These are phyloP conservation scores for Episyrphus balteatus DNA, from an alignment of 1,140 invertebrate genomes.

Conservation along the genomic window DNA sequence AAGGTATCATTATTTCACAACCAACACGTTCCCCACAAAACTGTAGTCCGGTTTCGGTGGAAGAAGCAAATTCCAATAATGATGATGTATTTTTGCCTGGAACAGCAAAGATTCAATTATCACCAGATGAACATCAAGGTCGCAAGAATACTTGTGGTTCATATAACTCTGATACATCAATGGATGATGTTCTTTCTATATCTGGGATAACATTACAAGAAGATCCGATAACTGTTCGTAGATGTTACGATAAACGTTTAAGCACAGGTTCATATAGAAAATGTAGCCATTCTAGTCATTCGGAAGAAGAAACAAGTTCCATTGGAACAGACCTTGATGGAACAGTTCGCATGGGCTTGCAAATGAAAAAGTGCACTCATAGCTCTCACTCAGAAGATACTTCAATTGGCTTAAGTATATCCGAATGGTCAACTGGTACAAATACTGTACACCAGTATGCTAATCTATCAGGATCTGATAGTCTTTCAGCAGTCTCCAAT, in stretches of 20 bases:
- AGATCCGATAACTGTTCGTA: constrained; percentile 30
- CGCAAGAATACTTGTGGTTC: constrained; percentile 50
- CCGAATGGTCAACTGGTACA: constrained; percentile 73
- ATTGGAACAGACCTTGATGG: constrained; percentile 63
- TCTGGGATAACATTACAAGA: constrained; percentile 39
- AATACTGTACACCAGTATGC: constrained; percentile 66
- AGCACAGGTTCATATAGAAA: constrained; percentile 43
- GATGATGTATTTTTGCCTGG: constrained; percentile 54
- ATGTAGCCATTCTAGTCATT: constrained; percentile 51
- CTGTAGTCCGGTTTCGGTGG: constrained; percentile 50
- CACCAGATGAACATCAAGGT: constrained; percentile 39
- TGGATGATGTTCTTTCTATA: constrained; percentile 43
- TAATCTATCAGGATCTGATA: constrained; percentile 53
- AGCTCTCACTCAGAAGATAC: constrained; percentile 74
- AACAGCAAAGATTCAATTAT: constrained; percentile 42
- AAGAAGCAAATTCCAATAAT: constrained; percentile 47
- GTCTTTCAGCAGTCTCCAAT: constrained; percentile 47
- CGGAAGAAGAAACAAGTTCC: constrained; percentile 54
- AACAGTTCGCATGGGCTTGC: constrained; percentile 62
- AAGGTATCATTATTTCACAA: constrained; percentile 45
- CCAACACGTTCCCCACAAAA: constrained; percentile 44
- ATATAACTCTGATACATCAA: constrained; percentile 49
- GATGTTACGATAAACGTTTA: constrained; percentile 28
- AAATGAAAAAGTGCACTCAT: constrained; percentile 61
- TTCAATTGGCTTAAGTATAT: constrained; percentile 68